Evolutionary conservation across 2,888 invertebrate species (phyloP).

Genomic region (Cordilura impudica): DNA sequence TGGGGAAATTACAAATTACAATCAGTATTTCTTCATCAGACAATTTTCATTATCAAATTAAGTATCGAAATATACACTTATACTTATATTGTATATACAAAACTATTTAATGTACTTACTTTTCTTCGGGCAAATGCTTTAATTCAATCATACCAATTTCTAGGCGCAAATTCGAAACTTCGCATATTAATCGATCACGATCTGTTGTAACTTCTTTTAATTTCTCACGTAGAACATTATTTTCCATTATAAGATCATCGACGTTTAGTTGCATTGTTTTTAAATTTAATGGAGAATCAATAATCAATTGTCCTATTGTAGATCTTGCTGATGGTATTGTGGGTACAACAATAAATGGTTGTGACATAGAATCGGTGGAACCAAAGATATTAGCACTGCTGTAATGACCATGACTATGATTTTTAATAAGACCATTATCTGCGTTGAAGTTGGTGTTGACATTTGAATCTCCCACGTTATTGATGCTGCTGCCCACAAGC

Average conservation of each 20-base stretch:
- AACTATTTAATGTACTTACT: slow-evolving; percentile 73
- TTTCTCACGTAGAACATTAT: slow-evolving; percentile 72
- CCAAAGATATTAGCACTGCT: slow-evolving; percentile 46
- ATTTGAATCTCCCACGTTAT: slow-evolving; percentile 26
- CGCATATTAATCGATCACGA: slow-evolving; percentile 76
- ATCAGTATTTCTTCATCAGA: too few relatives aligned
- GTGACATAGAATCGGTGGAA: slow-evolving; percentile 50
- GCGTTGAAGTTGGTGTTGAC: not conserved
- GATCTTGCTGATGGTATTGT: slow-evolving; percentile 13
- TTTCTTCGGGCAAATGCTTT: slow-evolving; percentile 76
- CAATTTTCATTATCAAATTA: too few relatives aligned
- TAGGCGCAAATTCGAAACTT: slow-evolving; percentile 76
- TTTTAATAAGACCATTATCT: not conserved
- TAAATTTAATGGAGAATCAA: slow-evolving; percentile 48
- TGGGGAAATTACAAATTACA: too few relatives aligned
- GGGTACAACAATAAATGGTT: not conserved
- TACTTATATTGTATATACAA: too few relatives aligned
- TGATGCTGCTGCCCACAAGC: slow-evolving; percentile 66
- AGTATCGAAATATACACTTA: too few relatives aligned
- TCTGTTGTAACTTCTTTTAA: slow-evolving; percentile 74
- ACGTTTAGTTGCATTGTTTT: slow-evolving; percentile 68
- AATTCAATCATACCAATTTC: slow-evolving; percentile 77
- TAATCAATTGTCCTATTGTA: slow-evolving; percentile 20
- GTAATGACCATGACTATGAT: slow-evolving; percentile 22
- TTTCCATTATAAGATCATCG: slow-evolving; percentile 75